Percentiles rank a stretch among this genome's conserved stretches.
Evolutionary conservation across 2,113 vertebrate genomes (phyloP).

Genomic region (Accipiter cooperii): DNA sequence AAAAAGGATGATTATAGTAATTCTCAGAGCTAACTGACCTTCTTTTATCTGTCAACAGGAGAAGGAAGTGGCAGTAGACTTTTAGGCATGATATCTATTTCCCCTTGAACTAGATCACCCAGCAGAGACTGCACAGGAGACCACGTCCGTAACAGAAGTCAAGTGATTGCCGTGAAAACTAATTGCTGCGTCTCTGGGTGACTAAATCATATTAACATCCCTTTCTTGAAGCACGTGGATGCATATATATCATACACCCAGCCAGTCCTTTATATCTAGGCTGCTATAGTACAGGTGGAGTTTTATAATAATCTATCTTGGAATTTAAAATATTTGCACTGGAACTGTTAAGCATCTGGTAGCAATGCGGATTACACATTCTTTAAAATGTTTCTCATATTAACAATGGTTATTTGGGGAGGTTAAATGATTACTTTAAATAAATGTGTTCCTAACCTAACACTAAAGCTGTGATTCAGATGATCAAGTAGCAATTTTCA

Average conservation of each 20-base stretch:
- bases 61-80: not conserved
- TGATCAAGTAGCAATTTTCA: conserved; percentile 62
- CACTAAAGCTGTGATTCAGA: conserved; percentile 1
- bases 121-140: not conserved
- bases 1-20: not conserved
- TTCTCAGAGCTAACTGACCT: not conserved
- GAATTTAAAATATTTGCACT: not conserved
- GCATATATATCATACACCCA: not conserved
- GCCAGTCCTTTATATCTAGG: not conserved
- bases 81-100: not conserved
- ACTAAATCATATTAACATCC: not conserved
- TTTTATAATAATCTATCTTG: not conserved
- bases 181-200: not conserved
- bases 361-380: not conserved
- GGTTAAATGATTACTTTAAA: conserved; percentile 27
- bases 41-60: not conserved
- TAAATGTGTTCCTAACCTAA: conserved; percentile 3
- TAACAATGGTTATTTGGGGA: conserved; percentile 37
- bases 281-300: not conserved
- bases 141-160: not conserved
- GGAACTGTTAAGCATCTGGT: not conserved
- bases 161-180: not conserved
- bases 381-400: not conserved
- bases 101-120: not conserved
- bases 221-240: not conserved